Conservation (phyloP, 2,888 invertebrate genomes). For the Sarcophaga variegata region DNA sequence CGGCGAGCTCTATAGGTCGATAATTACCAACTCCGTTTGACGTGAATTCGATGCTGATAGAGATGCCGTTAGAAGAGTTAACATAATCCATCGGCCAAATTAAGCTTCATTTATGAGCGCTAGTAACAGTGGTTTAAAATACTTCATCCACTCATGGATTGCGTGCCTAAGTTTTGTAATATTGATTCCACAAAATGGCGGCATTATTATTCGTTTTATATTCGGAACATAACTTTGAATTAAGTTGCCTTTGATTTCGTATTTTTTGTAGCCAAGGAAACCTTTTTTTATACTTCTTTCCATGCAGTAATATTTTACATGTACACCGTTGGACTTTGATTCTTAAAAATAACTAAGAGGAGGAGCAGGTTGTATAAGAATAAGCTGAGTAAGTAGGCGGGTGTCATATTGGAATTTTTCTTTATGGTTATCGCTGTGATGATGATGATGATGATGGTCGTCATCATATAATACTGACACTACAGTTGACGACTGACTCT, state of each 20-base stretch:
- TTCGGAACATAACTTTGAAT: constrained; percentile 25
- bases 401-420: constrained; percentile 61
- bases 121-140: no score
- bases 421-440: constrained; percentile 52
- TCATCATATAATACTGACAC: no score
- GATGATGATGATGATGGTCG: constrained; percentile 21
- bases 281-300: not conserved
- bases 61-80: no score
- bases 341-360: not conserved
- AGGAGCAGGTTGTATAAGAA: not conserved
- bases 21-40: no score
- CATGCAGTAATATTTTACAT: not conserved
- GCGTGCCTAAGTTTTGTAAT: no score
- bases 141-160: no score
- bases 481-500: not conserved
- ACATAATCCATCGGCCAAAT: no score
- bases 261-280: not conserved
- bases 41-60: no score
- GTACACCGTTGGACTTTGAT: no score
- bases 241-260: constrained; percentile 26
- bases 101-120: no score
- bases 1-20: no score
- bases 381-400: not conserved
- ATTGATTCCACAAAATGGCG: no score
- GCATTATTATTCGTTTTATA: not conserved